Percentiles rank a stretch among this genome's conserved stretches.
Conservation (phyloP, 2,113 vertebrate species). For the Grus americana region DNA sequence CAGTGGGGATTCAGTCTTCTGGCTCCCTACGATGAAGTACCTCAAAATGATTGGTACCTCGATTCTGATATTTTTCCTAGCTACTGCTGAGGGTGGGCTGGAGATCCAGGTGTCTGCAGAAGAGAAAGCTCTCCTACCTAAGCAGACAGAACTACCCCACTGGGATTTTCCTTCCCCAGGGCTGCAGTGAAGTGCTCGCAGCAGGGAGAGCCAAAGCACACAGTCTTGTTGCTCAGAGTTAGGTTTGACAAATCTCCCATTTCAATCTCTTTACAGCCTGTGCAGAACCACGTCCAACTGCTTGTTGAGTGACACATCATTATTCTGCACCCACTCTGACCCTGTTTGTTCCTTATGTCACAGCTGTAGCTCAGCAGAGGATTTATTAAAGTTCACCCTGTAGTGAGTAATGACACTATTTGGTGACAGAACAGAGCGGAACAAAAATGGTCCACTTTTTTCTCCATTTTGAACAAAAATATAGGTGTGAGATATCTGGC, state of each 20-base stretch:
- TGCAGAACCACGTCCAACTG: neutral
- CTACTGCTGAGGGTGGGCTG: neutral
- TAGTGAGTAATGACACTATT: neutral
- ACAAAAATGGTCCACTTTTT: neutral
- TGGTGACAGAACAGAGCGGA: neutral
- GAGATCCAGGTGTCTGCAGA: neutral
- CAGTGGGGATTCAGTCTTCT: neutral
- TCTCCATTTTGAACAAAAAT: neutral
- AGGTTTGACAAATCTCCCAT: neutral
- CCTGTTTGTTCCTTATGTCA: neutral
- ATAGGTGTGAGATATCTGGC: neutral
- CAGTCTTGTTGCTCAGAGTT: neutral
- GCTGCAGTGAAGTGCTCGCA: neutral
- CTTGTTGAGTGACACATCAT: neutral
- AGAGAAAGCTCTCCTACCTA: neutral
- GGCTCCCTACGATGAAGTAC: neutral
- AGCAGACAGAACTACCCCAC: neutral
- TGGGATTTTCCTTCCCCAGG: neutral
- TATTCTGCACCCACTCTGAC: neutral
- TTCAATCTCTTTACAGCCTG: neutral
- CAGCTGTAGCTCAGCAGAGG: neutral
- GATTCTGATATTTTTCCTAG: neutral
- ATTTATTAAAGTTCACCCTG: neutral
- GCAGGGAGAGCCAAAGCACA: neutral
- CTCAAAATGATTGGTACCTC: neutral